Conservation (phyloP, 92 coral and sea anemone genomes). For the Zoanthus sociatus region DNA sequence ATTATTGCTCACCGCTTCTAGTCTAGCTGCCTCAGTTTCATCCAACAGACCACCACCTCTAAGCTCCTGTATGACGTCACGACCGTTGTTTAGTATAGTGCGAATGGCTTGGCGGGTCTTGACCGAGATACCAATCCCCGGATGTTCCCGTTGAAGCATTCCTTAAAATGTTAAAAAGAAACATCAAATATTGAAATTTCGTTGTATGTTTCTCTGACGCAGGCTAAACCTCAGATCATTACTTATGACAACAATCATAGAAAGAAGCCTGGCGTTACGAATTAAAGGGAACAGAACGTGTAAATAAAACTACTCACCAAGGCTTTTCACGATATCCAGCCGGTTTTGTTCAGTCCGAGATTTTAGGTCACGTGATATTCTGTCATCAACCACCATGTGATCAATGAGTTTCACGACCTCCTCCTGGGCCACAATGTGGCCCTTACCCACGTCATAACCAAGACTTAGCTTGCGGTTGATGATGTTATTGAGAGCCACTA, state of each 20-base stretch:
- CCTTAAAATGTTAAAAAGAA: slow-evolving; percentile 51
- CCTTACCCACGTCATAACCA: slow-evolving; percentile 98
- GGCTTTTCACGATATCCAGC: slow-evolving; percentile 90
- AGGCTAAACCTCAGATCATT: no score
- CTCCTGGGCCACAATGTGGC: slow-evolving; percentile 97
- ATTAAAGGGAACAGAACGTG: no score
- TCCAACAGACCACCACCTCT: slow-evolving; percentile 95
- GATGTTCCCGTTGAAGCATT: slow-evolving; percentile 93
- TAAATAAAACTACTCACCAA: slow-evolving; percentile 61
- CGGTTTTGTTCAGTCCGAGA: slow-evolving; percentile 90
- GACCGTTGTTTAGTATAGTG: slow-evolving; percentile 92
- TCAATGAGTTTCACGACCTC: slow-evolving; percentile 91
- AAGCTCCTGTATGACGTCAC: slow-evolving; percentile 90
- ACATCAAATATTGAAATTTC: background rate
- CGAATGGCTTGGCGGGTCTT: slow-evolving; percentile 98
- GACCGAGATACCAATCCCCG: slow-evolving; percentile 97
- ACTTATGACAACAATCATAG: no score
- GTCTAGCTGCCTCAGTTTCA: slow-evolving; percentile 90
- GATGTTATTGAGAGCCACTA: slow-evolving; percentile 79
- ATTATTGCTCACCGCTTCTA: slow-evolving; percentile 78
- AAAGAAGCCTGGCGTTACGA: no score
- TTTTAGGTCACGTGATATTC: slow-evolving; percentile 93
- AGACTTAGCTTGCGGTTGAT: slow-evolving; percentile 93
- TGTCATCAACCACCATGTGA: slow-evolving; percentile 97
- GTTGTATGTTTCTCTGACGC: no score